These are phyloP conservation scores for Maconellicoccus hirsutus DNA, from an alignment of 1,140 invertebrate genomes.

Conservation along the genomic window DNA sequence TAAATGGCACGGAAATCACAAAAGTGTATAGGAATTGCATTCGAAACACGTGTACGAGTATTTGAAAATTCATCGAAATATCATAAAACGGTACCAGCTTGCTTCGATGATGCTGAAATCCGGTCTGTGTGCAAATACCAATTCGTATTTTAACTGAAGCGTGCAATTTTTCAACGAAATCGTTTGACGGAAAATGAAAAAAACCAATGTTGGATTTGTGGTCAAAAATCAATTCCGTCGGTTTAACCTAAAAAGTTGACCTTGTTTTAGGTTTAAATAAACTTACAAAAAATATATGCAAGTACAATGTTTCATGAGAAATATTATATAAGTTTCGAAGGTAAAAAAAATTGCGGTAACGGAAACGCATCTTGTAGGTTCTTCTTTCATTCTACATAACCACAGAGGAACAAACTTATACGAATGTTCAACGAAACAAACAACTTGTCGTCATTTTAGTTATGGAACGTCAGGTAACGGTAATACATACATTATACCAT, in stretches of 20 bases:
- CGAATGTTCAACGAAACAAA: constrained; percentile 7
- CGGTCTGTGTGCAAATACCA: background rate
- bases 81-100: too few relatives aligned
- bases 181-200: background rate
- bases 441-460: background rate
- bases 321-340: background rate
- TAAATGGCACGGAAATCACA: too few relatives aligned
- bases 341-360: background rate
- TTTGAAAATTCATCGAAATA: too few relatives aligned
- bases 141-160: background rate
- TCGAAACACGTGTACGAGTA: too few relatives aligned
- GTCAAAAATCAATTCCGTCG: background rate
- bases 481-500: constrained; percentile 1
- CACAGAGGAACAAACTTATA: background rate
- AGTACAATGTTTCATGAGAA: background rate
- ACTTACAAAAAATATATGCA: background rate
- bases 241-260: background rate
- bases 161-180: background rate
- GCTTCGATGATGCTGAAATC: background rate
- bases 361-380: background rate
- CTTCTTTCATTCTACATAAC: background rate
- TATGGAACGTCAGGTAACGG: constrained; percentile 1
- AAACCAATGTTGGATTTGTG: background rate
- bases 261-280: background rate
- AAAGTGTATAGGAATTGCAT: too few relatives aligned